Percentiles rank a stretch among this genome's conserved stretches.
Conservation (phyloP, 1,140 invertebrate genomes). For the Drosophila persimilis region DNA sequence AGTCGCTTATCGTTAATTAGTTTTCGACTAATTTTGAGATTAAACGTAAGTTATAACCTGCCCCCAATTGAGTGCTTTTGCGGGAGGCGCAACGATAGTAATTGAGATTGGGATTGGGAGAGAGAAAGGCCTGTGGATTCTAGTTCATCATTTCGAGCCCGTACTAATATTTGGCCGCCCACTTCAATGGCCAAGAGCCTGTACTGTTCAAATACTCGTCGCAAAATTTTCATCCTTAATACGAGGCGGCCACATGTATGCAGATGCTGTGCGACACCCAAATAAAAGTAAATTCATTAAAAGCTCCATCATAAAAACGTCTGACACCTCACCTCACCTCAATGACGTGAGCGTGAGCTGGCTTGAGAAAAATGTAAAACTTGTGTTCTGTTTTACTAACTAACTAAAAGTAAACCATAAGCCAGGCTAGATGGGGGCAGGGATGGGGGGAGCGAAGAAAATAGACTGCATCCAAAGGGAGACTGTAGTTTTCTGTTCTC, state of each 20-base stretch:
- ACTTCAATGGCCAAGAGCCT: too few species aligned
- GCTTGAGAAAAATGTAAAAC: slow-evolving; percentile 25
- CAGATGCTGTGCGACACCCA: slow-evolving; percentile 64
- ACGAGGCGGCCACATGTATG: slow-evolving; percentile 34
- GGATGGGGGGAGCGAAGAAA: slow-evolving; percentile 11
- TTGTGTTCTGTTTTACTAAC: slow-evolving; percentile 67
- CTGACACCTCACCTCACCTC: slow-evolving; percentile 25
- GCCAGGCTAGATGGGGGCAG: slow-evolving; percentile 22
- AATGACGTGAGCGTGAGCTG: slow-evolving; percentile 27
- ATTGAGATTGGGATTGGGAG: too few species aligned
- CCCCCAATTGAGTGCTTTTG: slow-evolving; percentile 50
- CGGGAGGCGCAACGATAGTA: neutral
- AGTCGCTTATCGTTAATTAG: slow-evolving; percentile 76
- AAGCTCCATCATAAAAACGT: slow-evolving; percentile 78
- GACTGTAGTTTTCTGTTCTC: too few species aligned
- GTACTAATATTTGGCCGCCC: too few species aligned
- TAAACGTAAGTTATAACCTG: slow-evolving; percentile 68
- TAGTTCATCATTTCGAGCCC: neutral
- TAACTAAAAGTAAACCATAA: slow-evolving; percentile 80
- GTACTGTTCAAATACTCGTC: slow-evolving; percentile 16
- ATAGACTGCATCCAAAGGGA: slow-evolving; percentile 17
- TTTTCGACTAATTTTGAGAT: slow-evolving; percentile 74
- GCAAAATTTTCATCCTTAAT: slow-evolving; percentile 19
- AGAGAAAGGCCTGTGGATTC: too few species aligned
- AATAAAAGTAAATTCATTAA: slow-evolving; percentile 81